Evolutionary conservation across 2,888 invertebrate genomes (phyloP), one percentile per base, ranked within the genome.

Genomic region (Melanostoma mellinum): DNA sequence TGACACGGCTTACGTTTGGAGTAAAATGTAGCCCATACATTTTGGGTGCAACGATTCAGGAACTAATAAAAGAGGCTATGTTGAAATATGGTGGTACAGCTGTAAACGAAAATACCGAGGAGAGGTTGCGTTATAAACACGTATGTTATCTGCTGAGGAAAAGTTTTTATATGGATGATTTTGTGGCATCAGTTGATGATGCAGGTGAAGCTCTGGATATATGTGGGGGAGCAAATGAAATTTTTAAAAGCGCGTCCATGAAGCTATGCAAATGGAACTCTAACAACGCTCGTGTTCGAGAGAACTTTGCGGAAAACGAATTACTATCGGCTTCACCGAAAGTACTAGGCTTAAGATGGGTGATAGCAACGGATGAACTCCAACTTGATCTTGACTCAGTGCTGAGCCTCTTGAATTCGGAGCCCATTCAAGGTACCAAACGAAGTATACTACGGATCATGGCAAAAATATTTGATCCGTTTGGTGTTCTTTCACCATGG

Each of bases 1-100:
- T 74, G 69, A 46, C 80, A 40, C 68, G 63, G 20, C 6, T 80
- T 9, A 61, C 75, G 9, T 60, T 60, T 68, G 68, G 75, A 6
- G 60, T 75, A 53, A 40, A 32, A n/a, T 53, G 67, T 33, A 68
- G 60, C n/a, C 55, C 73, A 4, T 65, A 63, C 38, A 48, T 65
- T 63, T 40, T 74, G 9, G 58, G 63, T 42, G 50, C 50, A 6
- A 67, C n/a, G 20, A 58, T 75, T 6, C 58, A 42, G 30, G 32
- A 68, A 44, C 30, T 75, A 8, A 67, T 75, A 4, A 38, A 75
- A 9, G 75, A 75, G 38, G 44, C 60, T 33, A 8, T n/a, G 46
- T 20, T 20, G 20, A 20, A 20, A 20, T 20, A 20, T 20, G 20
- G 20, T 20, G 20, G 20, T 20, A 20, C 20, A 20, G 20, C 20